phyloP scores from a whole-genome alignment of 1,140 invertebrate species.

The Brevipalpus yothersi region DNA sequence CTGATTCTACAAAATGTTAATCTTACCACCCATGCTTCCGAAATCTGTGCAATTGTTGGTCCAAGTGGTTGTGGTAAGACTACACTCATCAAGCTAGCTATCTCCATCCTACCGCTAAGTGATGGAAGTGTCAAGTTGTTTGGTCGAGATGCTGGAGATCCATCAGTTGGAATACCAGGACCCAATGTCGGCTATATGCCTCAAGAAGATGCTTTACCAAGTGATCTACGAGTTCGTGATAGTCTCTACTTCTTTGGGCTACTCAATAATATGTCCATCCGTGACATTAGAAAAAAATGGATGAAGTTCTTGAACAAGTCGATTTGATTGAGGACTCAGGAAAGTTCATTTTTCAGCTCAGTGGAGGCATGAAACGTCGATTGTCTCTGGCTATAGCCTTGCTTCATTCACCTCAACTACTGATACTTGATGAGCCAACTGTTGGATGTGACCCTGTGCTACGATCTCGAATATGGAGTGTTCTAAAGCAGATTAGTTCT shows the following conservation, averaged over 20 bases:
- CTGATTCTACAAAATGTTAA: not conserved
- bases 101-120: constrained; percentile 18
- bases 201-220: constrained; percentile 57
- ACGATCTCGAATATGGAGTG: constrained; percentile 40
- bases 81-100: constrained; percentile 20
- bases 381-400: constrained; percentile 75
- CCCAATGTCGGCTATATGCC: constrained; percentile 13
- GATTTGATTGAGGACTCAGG: constrained; percentile 50
- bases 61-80: constrained; percentile 27
- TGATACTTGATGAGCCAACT: constrained; percentile 83
- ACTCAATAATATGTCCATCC: constrained; percentile 53
- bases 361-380: constrained; percentile 71
- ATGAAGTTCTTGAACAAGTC: constrained; percentile 65
- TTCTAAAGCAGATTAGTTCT: constrained; percentile 52
- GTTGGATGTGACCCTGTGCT: constrained; percentile 71
- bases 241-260: constrained; percentile 86
- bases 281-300: constrained; percentile 31
- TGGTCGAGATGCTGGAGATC: constrained; percentile 11
- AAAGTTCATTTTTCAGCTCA: constrained; percentile 19
- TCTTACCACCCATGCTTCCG: not conserved
- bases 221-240: constrained; percentile 76
- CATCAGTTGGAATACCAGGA: constrained; percentile 14
- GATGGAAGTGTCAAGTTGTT: constrained; percentile 17
- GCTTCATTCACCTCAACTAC: constrained; percentile 67
- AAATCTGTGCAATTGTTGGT: not conserved